Conservation (phyloP, 1,140 invertebrate species). For the roundworm (Caenorhabditis elegans) region WBcel235 BX284602.5:11796001-11796500, state of each 20-base stretch:
- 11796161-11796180: constrained; percentile 12
- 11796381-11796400: neutral
- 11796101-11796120: neutral
- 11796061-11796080: no score
- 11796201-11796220: constrained; percentile 3
- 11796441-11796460: no score
- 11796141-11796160: constrained; percentile 3
- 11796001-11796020: constrained; percentile 23
- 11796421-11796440: no score
- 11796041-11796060: neutral
- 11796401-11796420: neutral
- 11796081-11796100: constrained; percentile 4
- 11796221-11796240: constrained; percentile 19
- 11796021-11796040: constrained; percentile 9
- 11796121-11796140: neutral
- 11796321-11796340: constrained; percentile 18
- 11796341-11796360: constrained; percentile 31
- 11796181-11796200: constrained; percentile 8
- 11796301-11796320: constrained; percentile 25
- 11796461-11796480: no score
- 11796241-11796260: neutral
- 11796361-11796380: constrained; percentile 23
- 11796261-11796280: constrained; percentile 9
- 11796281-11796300: constrained; percentile 26
- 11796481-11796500: no score